phyloP scores from a whole-genome alignment of 2,113 vertebrate genomes.

The Anhinga anhinga region DNA sequence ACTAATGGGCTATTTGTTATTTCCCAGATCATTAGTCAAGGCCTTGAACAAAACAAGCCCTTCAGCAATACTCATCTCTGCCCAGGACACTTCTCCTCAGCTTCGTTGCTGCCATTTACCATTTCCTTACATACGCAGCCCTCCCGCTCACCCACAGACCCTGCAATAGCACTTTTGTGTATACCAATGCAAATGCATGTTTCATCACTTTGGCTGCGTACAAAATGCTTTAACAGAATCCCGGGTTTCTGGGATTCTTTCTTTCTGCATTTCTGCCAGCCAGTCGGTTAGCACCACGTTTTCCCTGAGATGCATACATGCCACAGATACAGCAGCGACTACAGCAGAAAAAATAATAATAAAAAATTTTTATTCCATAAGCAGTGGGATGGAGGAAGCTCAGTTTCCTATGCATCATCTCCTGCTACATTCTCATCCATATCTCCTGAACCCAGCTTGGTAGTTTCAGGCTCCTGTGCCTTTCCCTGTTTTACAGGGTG shows the following conservation, averaged over 20 bases:
- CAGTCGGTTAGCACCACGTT: background rate
- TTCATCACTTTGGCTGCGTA: background rate
- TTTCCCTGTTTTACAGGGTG: background rate
- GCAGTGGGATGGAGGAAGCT: background rate
- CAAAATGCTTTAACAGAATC: background rate
- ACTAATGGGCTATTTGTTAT: conserved; percentile 2
- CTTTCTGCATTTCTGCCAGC: background rate
- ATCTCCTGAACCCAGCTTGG: background rate
- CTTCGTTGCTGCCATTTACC: background rate
- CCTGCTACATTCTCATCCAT: background rate
- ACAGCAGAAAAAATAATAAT: background rate
- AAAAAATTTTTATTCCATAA: background rate
- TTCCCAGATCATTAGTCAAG: background rate
- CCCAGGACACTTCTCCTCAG: background rate
- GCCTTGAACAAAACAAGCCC: background rate
- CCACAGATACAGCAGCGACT: background rate
- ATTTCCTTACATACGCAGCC: background rate
- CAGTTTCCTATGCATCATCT: background rate
- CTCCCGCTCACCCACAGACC: background rate
- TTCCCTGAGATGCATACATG: background rate
- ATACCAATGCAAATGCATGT: background rate
- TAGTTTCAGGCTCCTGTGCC: background rate
- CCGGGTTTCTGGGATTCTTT: background rate
- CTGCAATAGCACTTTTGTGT: background rate
- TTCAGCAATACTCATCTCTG: background rate